Percentiles rank a stretch among this genome's conserved stretches.
Conservation (phyloP, 1,140 invertebrate species). For the Heliconius congener region DNA sequence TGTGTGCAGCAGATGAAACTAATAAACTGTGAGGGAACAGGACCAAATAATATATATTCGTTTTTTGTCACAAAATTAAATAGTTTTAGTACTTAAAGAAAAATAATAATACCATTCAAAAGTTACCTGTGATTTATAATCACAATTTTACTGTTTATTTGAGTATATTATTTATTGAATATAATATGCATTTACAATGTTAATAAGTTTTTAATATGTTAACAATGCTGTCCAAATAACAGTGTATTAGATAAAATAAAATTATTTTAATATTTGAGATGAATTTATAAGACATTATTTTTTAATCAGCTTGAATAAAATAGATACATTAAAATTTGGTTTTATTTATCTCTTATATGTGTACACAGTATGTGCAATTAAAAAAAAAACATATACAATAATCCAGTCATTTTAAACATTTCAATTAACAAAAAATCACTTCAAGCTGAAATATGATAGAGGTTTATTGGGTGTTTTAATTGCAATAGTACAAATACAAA, state of each 20-base stretch:
- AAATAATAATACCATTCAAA: background rate
- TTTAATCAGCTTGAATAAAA: background rate
- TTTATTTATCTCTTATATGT: background rate
- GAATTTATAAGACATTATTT: background rate
- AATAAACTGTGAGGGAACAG: background rate
- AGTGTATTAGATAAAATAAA: slow-evolving; percentile 9
- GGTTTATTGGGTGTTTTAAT: too few species aligned
- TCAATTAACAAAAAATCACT: too few species aligned
- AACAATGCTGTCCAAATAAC: slow-evolving; percentile 10
- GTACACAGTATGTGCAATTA: too few species aligned
- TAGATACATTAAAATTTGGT: background rate
- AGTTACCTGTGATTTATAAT: slow-evolving; percentile 11
- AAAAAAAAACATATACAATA: too few species aligned
- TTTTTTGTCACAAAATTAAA: background rate
- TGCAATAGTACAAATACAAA: too few species aligned
- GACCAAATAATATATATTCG: background rate
- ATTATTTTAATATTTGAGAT: background rate
- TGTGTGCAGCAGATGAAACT: background rate
- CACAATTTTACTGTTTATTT: slow-evolving; percentile 6
- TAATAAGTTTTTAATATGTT: slow-evolving; percentile 1
- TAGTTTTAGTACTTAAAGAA: background rate
- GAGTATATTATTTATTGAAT: slow-evolving; percentile 3
- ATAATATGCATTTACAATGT: slow-evolving; percentile 13
- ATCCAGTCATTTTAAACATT: too few species aligned
- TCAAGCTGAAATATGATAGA: background rate